phyloP scores from a whole-genome alignment of 2,113 vertebrate genomes.

The Clarias batrachus region DNA sequence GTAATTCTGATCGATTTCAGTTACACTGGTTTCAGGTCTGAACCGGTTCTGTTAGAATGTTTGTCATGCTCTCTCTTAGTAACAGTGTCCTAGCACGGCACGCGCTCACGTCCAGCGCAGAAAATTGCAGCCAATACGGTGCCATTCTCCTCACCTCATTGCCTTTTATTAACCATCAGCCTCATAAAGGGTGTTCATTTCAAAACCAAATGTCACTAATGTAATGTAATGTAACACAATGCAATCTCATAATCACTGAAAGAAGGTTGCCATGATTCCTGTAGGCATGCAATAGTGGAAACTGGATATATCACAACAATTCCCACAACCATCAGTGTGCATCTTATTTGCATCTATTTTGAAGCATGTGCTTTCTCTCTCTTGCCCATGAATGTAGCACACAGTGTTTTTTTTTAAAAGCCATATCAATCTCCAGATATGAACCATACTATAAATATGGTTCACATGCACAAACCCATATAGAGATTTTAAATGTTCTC shows the following conservation, averaged over 20 bases:
- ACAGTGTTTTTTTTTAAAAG: neutral
- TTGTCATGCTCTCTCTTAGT: neutral
- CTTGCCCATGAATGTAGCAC: neutral
- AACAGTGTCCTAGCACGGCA: constrained; percentile 21
- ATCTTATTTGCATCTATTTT: neutral
- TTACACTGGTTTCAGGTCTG: neutral
- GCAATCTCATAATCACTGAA: neutral
- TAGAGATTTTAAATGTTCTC: neutral
- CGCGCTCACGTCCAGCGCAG: neutral
- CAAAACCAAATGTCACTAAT: neutral
- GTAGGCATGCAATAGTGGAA: neutral
- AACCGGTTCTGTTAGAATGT: constrained; percentile 12
- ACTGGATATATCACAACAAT: neutral
- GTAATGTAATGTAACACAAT: neutral
- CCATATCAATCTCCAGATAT: neutral
- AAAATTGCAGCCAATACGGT: neutral
- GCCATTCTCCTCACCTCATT: neutral
- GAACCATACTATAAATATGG: neutral
- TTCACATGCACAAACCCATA: neutral
- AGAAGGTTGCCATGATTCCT: neutral
- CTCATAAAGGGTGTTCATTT: neutral
- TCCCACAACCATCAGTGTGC: neutral
- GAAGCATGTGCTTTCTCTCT: neutral
- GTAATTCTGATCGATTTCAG: neutral
- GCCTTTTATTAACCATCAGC: neutral